Evolutionary conservation across 2,113 vertebrate genomes (phyloP).

Genomic region (Nanorana parkeri): DNA sequence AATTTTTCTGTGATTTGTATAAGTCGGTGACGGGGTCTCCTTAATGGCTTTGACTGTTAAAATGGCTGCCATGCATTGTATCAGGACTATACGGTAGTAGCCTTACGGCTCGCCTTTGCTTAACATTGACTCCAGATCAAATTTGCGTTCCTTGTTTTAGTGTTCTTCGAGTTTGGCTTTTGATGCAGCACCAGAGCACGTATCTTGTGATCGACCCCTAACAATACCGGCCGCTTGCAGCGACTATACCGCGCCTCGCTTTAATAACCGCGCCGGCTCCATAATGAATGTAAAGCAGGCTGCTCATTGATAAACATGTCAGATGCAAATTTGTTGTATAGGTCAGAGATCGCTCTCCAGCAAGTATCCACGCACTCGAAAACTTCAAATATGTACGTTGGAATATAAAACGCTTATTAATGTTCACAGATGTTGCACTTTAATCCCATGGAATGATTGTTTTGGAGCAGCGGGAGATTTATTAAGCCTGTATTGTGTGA

Average conservation of each 20-base stretch:
- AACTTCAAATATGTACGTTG: conserved; percentile 69
- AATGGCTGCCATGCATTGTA: too few relatives aligned
- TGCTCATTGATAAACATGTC: background rate
- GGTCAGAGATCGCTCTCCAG: conserved; percentile 66
- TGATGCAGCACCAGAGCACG: too few relatives aligned
- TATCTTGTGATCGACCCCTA: background rate
- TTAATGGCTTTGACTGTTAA: too few relatives aligned
- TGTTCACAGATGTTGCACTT: conserved; percentile 78
- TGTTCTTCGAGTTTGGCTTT: background rate
- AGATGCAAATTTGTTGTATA: conserved; percentile 57
- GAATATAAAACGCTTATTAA: conserved; percentile 76
- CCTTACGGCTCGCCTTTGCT: background rate
- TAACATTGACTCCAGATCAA: background rate
- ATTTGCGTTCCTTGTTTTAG: background rate
- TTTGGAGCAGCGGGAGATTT: conserved; percentile 81
- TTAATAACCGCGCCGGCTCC: background rate
- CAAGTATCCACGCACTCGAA: conserved; percentile 64
- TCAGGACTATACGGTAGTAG: background rate
- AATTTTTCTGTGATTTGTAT: too few relatives aligned
- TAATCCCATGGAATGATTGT: conserved; percentile 79
- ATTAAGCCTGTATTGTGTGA: conserved; percentile 81
- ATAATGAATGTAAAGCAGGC: background rate
- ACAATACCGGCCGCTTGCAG: background rate
- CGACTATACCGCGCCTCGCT: background rate
- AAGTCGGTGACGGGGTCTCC: too few relatives aligned